Base-by-base conservation (phyloP, 2,797 vertebrate species). In the Rhynchotus rufescens region DNA sequence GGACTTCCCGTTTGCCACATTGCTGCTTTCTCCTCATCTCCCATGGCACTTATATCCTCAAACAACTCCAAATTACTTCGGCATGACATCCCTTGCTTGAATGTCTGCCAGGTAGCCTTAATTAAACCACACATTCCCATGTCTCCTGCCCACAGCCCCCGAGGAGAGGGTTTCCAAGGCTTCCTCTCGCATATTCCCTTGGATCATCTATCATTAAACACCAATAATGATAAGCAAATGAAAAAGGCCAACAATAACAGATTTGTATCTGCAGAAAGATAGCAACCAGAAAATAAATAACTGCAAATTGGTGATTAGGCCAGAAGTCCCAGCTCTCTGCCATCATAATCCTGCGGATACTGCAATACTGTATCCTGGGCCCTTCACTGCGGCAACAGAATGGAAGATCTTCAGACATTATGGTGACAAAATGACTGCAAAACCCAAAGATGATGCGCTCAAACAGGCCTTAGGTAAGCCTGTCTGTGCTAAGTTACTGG, bases 91-190 rank as follows among this genome's bases (percentile, higher is more conserved):
- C 51, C 82, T 69, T 87, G 76, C 54, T 91, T 95, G 91, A 96
- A 94, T 89, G 86, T 80, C 84, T 83, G 71, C 92, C 93, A 94
- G 90, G 94, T 93, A 89, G 45, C 83, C 92, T 75, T 94, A 94
- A 96, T 97, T 96, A 96, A 96, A 96, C 93, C 77, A 52, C 65
- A 52, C 60, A 15, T 86, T 86, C 88, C 88, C 93, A 77, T 34
- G 81, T 83, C 82, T 32, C 12, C 57, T 75, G 92, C 77, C 66
- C 88, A 34, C 69, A 67, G 66, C 73, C 86, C 80, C 73, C 30
- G 49, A 87, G 82, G 79, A 86, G 86, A 94, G 28, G 47, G 74
- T 74, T 95, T 92, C 95, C 90, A 94, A 79, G 67, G 90, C 79
- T 74, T 90, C 88, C 74, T 93, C 89, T 80, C 89, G 74, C 87